Conservation (phyloP, 2,888 invertebrate species). For the Ennomos fuscantarius region DNA sequence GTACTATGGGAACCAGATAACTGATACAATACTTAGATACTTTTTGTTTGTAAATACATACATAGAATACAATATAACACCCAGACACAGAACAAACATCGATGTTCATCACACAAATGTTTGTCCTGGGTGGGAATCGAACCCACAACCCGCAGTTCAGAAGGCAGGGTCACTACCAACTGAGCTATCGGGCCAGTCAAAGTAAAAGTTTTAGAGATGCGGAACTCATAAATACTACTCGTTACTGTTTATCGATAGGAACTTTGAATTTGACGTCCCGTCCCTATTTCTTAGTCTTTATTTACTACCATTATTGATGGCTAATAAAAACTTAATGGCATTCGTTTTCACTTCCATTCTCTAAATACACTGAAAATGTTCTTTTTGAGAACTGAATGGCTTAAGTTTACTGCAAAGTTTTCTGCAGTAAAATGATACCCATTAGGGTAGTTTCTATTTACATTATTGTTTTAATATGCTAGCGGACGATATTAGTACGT, state of each 20-base stretch:
- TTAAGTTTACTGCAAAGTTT: not conserved
- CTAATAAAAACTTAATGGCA: slow-evolving; percentile 9
- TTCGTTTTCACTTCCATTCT: slow-evolving; percentile 9
- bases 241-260: not conserved
- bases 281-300: not conserved
- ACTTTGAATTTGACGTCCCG: slow-evolving; percentile 1
- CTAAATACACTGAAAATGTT: slow-evolving; percentile 5
- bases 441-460: not conserved
- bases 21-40: no score
- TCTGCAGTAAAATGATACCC: not conserved
- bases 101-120: no score
- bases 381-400: slow-evolving; percentile 1
- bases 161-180: no score
- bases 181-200: no score
- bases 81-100: no score
- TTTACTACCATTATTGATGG: slow-evolving; percentile 7
- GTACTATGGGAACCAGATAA: no score
- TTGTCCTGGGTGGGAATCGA: no score
- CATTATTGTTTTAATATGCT: not conserved
- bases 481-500: not conserved
- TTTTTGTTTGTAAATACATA: no score
- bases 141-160: no score
- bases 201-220: not conserved
- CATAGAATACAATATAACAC: no score
- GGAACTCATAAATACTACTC: not conserved